These are phyloP conservation scores for Diphyllodes magnificus DNA, from an alignment of 2,113 vertebrate genomes.

Conservation along the genomic window DNA sequence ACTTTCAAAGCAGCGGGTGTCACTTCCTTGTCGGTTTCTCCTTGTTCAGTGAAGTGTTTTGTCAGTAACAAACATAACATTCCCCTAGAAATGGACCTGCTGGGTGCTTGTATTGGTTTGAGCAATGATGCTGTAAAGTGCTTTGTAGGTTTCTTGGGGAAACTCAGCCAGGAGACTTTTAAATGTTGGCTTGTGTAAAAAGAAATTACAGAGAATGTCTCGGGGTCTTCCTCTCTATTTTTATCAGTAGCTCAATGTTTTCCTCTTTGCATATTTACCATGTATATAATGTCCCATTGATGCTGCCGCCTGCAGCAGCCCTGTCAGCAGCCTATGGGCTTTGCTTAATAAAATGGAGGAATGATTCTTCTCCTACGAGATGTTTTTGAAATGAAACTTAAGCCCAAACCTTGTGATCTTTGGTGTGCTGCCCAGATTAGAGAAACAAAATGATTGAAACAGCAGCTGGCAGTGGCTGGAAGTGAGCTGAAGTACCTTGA, in stretches of 20 bases:
- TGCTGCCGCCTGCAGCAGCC: background rate
- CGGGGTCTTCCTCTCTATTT: background rate
- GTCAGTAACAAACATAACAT: background rate
- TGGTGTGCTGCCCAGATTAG: constrained; percentile 28
- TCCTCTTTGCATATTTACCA: background rate
- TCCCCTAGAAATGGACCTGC: background rate
- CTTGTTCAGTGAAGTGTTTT: background rate
- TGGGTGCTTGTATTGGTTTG: background rate
- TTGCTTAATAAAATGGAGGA: constrained; percentile 16
- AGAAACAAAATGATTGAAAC: constrained; percentile 25
- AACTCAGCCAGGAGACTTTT: background rate
- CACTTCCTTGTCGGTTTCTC: background rate
- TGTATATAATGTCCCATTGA: background rate
- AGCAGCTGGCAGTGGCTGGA: background rate
- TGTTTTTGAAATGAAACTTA: constrained; percentile 21
- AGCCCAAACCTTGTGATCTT: constrained; percentile 43
- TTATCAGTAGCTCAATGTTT: background rate
- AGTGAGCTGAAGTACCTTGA: constrained; percentile 11
- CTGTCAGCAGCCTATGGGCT: background rate
- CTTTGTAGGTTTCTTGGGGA: background rate
- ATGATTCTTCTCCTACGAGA: background rate
- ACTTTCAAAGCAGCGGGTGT: background rate
- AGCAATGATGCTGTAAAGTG: background rate
- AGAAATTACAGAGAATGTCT: background rate
- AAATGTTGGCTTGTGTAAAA: background rate